phyloP scores from a whole-genome alignment of 2,888 invertebrate genomes.

The Mimumesa dahlbomi region DNA sequence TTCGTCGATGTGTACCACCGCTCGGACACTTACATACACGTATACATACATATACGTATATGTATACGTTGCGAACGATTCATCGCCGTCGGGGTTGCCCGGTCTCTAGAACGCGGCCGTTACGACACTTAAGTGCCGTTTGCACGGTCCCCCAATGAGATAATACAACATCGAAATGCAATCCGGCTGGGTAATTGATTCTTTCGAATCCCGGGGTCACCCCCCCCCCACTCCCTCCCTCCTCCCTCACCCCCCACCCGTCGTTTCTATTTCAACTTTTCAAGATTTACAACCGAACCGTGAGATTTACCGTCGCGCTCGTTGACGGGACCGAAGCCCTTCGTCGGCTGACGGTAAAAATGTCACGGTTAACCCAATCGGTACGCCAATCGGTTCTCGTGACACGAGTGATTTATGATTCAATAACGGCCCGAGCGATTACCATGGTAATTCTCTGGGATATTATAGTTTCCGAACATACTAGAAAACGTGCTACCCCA shows the following conservation, averaged over 20 bases:
- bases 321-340: not conserved
- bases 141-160: conserved; percentile 1
- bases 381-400: too few relatives aligned
- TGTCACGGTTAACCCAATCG: too few relatives aligned
- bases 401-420: conserved; percentile 45
- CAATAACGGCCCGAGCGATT: conserved; percentile 21
- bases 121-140: conserved; percentile 16
- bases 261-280: conserved; percentile 8
- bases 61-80: not conserved
- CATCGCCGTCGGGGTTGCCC: not conserved
- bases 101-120: not conserved
- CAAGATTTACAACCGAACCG: conserved; percentile 9
- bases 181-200: conserved; percentile 34
- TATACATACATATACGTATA: not conserved
- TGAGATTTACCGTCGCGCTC: conserved; percentile 34
- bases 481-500: too few relatives aligned
- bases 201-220: conserved; percentile 6
- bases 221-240: too few relatives aligned
- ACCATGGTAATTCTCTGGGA: not conserved
- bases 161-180: conserved; percentile 10
- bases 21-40: not conserved
- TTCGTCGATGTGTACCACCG: too few relatives aligned
- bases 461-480: too few relatives aligned
- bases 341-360: too few relatives aligned
- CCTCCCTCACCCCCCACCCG: too few relatives aligned